These are phyloP conservation scores for Habroteleia sp. DNA, from an alignment of 2,888 invertebrate genomes.

Conservation along the genomic window DNA sequence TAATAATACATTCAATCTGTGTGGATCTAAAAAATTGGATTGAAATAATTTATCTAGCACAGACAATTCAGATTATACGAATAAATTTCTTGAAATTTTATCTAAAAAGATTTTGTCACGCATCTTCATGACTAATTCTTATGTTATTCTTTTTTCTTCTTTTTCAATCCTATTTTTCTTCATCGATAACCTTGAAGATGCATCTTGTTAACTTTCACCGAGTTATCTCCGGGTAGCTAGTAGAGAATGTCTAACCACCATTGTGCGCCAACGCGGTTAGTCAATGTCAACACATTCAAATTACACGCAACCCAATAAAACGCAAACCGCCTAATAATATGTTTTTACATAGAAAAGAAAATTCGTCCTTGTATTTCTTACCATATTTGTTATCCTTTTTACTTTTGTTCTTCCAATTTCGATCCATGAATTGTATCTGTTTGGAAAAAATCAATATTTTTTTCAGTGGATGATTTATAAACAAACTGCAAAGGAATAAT, in stretches of 20 bases:
- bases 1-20: no score
- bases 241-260: slow-evolving; percentile 64
- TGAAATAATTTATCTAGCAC: no score
- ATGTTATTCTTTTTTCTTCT: slow-evolving; percentile 38
- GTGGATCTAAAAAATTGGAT: no score
- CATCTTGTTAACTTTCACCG: slow-evolving; percentile 75
- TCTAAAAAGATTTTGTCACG: slow-evolving; percentile 37
- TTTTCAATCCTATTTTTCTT: slow-evolving; percentile 62
- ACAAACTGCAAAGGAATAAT: no score
- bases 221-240: slow-evolving; percentile 59
- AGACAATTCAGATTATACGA: no score
- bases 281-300: slow-evolving; percentile 71
- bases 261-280: slow-evolving; percentile 65
- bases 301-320: slow-evolving; percentile 60
- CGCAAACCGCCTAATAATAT: slow-evolving; percentile 54
- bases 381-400: slow-evolving; percentile 38
- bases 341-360: slow-evolving; percentile 51
- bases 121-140: slow-evolving; percentile 42
- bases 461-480: no score
- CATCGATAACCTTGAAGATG: slow-evolving; percentile 72
- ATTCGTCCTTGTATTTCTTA: slow-evolving; percentile 54
- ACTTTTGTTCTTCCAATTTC: slow-evolving; percentile 20
- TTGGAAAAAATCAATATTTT: no score
- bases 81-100: no score
- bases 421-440: not conserved